Evolutionary conservation across 2,113 vertebrate genomes (phyloP), one percentile per base, ranked within the genome.

Genomic region (Otus sunia): DNA sequence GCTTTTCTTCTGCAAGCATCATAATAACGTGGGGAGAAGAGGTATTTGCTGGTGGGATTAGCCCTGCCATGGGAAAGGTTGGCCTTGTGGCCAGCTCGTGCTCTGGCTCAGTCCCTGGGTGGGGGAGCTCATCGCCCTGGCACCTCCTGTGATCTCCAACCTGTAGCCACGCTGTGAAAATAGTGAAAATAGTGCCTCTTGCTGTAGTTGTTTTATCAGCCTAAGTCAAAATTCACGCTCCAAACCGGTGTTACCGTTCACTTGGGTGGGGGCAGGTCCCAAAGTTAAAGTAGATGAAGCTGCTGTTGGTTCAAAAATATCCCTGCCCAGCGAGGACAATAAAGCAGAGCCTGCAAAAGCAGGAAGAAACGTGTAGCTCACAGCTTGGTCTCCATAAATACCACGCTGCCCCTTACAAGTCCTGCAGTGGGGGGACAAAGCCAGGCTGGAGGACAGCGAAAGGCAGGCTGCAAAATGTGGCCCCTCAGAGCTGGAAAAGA

Each of bases 381-480:
- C 7, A 23, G 34, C 45, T 49, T 13, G 19, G 55, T 3, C 55
- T n/a, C 5, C 0, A 7, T 29, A 9, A 59, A 62, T 37, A 29
- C 1, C 26, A 4, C 1, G 0, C 29, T 83, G 36, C 10, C 22
- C 37, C 53, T 49, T 32, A 6, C 0, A 3, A 50, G 49, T 5
- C 49, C 68, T 62, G 26, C 1, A 0, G 4, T 12, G 62, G 59
- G 64, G 53, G 64, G 63, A 8, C 45, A 30, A 9, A 68, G 49
- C 7, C 43, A 5, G 60, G n/a, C 75, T 58, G 76, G 49, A 25
- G 63, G 45, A 18, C 19, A n/a, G 41, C 4, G 0, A 45, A 62
- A 50, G 39, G 10, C 73, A 56, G 39, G 18, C 75, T 72, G 58
- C 43, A 19, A 22, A 87, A 60, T 16, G 14, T 1, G 0, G 15